These are phyloP conservation scores for Cataglyphis hispanica DNA, from an alignment of 1,140 invertebrate species.

Conservation along the genomic window DNA sequence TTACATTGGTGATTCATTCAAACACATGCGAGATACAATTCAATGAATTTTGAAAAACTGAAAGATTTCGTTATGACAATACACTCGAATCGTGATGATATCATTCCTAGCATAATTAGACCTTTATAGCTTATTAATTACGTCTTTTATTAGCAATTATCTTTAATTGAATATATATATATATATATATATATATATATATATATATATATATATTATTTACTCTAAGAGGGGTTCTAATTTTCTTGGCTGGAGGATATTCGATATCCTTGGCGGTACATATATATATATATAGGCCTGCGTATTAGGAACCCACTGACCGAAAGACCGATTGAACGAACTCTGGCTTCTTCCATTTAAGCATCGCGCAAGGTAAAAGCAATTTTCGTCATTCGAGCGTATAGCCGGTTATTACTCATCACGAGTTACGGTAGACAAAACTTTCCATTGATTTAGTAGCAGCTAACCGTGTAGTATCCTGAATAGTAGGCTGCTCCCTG, in stretches of 20 bases:
- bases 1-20: conserved; percentile 1
- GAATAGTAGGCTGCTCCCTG: neutral
- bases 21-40: neutral
- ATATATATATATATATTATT: too few species aligned
- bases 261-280: neutral
- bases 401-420: conserved; percentile 51
- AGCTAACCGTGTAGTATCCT: conserved; percentile 13
- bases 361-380: conserved; percentile 39
- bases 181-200: too few species aligned
- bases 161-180: conserved; percentile 22
- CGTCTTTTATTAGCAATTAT: neutral
- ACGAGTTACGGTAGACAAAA: neutral
- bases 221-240: neutral
- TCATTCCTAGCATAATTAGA: neutral
- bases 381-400: conserved; percentile 49
- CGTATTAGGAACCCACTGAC: conserved; percentile 47
- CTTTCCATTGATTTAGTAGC: conserved; percentile 48
- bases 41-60: neutral
- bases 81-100: neutral
- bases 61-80: neutral
- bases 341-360: conserved; percentile 24
- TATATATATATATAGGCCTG: neutral
- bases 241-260: neutral
- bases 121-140: conserved; percentile 1
- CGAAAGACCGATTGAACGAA: conserved; percentile 48